A percentile compares a stretch with the other conserved stretches of the same genome.
phyloP scores from a whole-genome alignment of 2,113 vertebrate genomes.

The Oreocharis arfaki region DNA sequence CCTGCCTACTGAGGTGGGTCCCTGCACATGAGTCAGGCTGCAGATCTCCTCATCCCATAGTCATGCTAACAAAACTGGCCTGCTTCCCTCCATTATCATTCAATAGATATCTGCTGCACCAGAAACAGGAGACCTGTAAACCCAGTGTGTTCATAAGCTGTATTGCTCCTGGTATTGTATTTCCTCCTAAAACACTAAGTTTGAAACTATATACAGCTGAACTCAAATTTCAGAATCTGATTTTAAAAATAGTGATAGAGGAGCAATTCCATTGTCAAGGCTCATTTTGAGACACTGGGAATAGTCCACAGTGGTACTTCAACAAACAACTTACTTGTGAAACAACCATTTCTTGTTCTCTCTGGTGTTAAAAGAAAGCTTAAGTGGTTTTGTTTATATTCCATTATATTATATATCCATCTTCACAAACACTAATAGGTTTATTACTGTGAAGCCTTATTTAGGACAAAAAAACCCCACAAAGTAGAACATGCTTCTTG shows the following conservation, averaged over 20 bases:
- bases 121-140: background rate
- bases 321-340: background rate
- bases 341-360: background rate
- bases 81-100: background rate
- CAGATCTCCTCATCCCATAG: background rate
- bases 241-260: background rate
- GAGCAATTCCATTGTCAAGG: background rate
- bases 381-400: background rate
- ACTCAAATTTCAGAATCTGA: background rate
- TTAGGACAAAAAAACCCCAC: accelerated
- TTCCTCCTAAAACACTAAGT: background rate
- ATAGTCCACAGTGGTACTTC: background rate
- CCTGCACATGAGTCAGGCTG: background rate
- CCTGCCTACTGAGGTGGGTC: background rate
- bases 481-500: background rate
- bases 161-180: background rate
- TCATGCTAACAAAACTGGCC: background rate
- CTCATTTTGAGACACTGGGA: background rate
- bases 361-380: background rate
- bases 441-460: background rate
- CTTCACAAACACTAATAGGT: background rate
- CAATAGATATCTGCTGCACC: background rate
- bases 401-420: background rate
- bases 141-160: background rate
- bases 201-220: background rate